Conservation (phyloP, 92 coral and sea anemone genomes). For the Actinostola sp. region DNA sequence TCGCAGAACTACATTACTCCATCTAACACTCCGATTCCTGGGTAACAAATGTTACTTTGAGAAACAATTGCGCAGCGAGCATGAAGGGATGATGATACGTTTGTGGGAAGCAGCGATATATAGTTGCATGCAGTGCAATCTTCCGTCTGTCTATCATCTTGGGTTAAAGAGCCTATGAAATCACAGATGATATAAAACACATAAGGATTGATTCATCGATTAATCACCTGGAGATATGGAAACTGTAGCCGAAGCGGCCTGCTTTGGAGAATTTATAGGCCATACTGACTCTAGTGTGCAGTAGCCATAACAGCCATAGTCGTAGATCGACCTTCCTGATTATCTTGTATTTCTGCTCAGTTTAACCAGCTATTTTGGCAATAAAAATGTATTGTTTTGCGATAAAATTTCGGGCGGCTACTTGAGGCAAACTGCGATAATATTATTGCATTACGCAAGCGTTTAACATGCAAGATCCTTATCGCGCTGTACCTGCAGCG, state of each 20-base stretch:
- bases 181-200: slow-evolving; percentile 17
- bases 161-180: slow-evolving; percentile 22
- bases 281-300: not conserved
- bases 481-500: slow-evolving; percentile 32
- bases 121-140: slow-evolving; percentile 21
- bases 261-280: not conserved
- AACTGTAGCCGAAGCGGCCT: not conserved
- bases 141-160: slow-evolving; percentile 9
- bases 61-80: not conserved
- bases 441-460: slow-evolving; percentile 39
- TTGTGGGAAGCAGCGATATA: not conserved
- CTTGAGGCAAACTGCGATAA: slow-evolving; percentile 31
- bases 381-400: too few relatives aligned
- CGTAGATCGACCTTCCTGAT: too few relatives aligned
- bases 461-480: slow-evolving; percentile 67
- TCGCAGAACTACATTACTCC: too few relatives aligned
- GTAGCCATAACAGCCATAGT: too few relatives aligned
- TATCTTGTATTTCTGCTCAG: too few relatives aligned
- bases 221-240: not conserved
- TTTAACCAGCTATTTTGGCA: slow-evolving; percentile 1
- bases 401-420: slow-evolving; percentile 14
- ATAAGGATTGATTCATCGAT: slow-evolving; percentile 4
- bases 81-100: not conserved
- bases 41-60: not conserved
- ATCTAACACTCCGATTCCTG: too few relatives aligned